These are phyloP conservation scores for Zophobas atratus DNA, from an alignment of 1,140 invertebrate genomes.

Conservation along the genomic window DNA sequence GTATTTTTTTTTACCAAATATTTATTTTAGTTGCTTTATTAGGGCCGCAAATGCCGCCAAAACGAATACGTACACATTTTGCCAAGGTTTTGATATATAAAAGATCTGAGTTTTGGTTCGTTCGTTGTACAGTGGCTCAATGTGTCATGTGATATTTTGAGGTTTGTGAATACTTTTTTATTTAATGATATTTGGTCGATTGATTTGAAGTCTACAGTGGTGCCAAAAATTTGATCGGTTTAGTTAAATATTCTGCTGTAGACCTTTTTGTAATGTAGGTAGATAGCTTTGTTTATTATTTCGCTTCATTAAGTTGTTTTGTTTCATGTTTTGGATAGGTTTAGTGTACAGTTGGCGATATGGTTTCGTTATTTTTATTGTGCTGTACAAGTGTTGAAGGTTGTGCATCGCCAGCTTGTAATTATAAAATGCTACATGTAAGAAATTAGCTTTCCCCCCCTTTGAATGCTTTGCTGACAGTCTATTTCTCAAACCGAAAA, in stretches of 20 bases:
- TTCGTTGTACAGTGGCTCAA: conserved; percentile 64
- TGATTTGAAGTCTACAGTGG: conserved; percentile 59
- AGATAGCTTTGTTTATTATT: conserved; percentile 60
- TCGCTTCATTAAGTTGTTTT: conserved; percentile 59
- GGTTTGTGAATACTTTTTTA: conserved; percentile 65
- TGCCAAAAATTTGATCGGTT: conserved; percentile 59
- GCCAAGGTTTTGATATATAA: conserved; percentile 52
- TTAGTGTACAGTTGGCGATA: conserved; percentile 61
- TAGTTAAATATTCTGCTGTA: conserved; percentile 43
- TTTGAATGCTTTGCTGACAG: conserved; percentile 48
- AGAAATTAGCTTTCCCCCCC: conserved; percentile 50
- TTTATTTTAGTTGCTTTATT: conserved; percentile 52
- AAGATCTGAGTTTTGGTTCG: conserved; percentile 43
- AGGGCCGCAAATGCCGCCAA: conserved; percentile 57
- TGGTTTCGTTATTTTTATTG: conserved; percentile 58
- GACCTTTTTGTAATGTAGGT: conserved; percentile 53
- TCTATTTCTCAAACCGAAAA: conserved; percentile 42
- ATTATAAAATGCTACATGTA: conserved; percentile 54
- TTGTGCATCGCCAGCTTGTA: conserved; percentile 64
- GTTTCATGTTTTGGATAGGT: conserved; percentile 56
- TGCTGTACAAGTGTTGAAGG: conserved; percentile 62
- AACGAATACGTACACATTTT: conserved; percentile 64
- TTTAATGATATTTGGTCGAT: conserved; percentile 51
- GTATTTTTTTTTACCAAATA: conserved; percentile 53
- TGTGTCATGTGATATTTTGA: conserved; percentile 69